Evolutionary conservation across 2,888 invertebrate genomes (phyloP).

Genomic region (Rhabditoides inermis): DNA sequence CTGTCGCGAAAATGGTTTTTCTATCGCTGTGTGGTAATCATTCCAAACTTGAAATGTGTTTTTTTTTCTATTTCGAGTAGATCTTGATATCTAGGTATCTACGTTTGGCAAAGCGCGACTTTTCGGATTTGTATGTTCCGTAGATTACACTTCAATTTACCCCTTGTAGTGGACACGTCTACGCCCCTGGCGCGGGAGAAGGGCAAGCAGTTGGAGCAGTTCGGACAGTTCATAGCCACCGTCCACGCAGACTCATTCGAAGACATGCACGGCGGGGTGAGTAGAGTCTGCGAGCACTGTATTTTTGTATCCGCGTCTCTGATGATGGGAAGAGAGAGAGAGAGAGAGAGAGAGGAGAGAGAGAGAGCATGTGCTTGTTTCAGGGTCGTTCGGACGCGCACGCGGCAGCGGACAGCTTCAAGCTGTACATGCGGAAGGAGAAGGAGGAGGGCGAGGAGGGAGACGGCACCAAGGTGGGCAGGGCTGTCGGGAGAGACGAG

Average conservation of each 20-base stretch:
- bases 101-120: neutral
- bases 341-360: no score
- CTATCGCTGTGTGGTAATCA: no score
- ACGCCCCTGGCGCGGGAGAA: no score
- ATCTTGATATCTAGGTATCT: slow-evolving; percentile 45
- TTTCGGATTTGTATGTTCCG: neutral
- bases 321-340: no score
- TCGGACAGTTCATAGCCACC: slow-evolving; percentile 54
- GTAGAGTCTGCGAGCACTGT: neutral
- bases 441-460: neutral
- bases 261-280: neutral
- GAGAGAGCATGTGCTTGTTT: no score
- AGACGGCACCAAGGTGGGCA: neutral
- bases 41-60: no score
- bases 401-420: slow-evolving; percentile 19
- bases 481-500: no score
- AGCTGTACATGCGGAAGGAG: slow-evolving; percentile 26
- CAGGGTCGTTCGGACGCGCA: no score
- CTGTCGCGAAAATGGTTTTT: no score
- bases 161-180: no score
- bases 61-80: no score
- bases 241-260: slow-evolving; percentile 7
- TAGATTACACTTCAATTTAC: no score
- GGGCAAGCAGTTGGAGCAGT: slow-evolving; percentile 72
- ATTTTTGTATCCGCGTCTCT: neutral